Evolutionary conservation across 2,888 invertebrate genomes (phyloP).

Genomic region (Nowickia ferox): DNA sequence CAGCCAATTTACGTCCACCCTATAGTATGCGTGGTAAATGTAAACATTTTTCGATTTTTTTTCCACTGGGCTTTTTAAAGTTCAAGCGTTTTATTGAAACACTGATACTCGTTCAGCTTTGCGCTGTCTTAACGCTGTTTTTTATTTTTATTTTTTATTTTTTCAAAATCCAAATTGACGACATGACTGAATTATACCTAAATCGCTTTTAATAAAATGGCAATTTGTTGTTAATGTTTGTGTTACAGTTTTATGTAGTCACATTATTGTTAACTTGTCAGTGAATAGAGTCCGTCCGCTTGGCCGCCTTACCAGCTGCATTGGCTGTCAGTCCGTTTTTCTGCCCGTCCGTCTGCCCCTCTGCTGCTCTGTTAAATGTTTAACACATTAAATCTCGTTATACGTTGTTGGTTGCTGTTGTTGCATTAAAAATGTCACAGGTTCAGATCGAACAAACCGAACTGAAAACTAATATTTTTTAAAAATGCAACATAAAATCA

Average conservation of each 20-base stretch:
- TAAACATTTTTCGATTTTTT: no score
- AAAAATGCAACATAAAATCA: slow-evolving; percentile 30
- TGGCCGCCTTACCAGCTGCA: slow-evolving; percentile 7
- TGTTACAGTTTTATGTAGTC: slow-evolving; percentile 56
- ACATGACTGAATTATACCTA: slow-evolving; percentile 65
- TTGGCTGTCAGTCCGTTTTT: neutral
- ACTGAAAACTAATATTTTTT: slow-evolving; percentile 62
- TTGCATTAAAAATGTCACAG: slow-evolving; percentile 68
- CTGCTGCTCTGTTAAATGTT: slow-evolving; percentile 36
- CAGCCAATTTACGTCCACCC: no score
- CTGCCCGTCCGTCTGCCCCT: neutral
- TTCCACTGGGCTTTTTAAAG: slow-evolving; percentile 1
- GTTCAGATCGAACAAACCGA: slow-evolving; percentile 50
- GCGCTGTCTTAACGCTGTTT: neutral
- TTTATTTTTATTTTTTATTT: slow-evolving; percentile 4
- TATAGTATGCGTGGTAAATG: neutral
- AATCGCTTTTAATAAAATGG: slow-evolving; percentile 62
- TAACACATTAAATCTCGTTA: slow-evolving; percentile 35
- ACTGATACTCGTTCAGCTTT: neutral
- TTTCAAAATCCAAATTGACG: slow-evolving; percentile 43
- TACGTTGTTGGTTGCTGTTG: slow-evolving; percentile 12
- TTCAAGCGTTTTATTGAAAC: neutral
- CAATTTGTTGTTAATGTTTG: slow-evolving; percentile 68
- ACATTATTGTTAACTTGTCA: slow-evolving; percentile 50
- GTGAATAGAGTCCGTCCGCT: neutral